Base-by-base conservation (phyloP, 53 echinoderm and acorn worm genomes). In the Echinarachnius parma region DNA sequence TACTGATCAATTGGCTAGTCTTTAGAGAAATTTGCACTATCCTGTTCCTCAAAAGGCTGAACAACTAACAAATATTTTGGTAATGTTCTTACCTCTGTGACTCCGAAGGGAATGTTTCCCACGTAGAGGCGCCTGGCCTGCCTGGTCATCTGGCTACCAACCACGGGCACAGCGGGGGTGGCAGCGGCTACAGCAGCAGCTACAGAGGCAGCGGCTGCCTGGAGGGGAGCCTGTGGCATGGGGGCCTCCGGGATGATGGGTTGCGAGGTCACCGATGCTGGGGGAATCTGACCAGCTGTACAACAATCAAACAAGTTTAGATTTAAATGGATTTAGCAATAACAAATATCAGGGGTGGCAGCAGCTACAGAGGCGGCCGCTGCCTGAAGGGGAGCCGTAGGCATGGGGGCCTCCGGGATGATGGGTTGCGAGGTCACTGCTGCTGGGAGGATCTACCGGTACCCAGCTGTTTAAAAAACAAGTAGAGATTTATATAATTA, bases 101-200 rank as follows among this genome's bases (percentile, higher is more conserved):
- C 96, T n/a, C 96, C 96, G 64, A 96, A 96, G 4, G 96, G 96
- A 60, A 96, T 96, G 77, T 96, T 96, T 22, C 96, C 96, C 3
- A 96, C 96, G 56, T 96, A 96, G 22, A 96, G 75, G 28, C 96
- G 64, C 16, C 96, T 84, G 9, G 96, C 96, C 54, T 96, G 96
- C 22, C 96, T 62, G 18, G 96, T 96, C 96, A 96, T 96, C 87
- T 96, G 96, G 79, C 88, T 96, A 68, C 91, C 96, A 28, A 96
- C 91, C 34, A 91, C 77, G 23, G 90, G 91, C 65, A 96, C 85
- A 33, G 88, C 81, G 92, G 76, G 22, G 85, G 82, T 4, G 92
- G 79, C 3, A 75, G 45, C 55, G 18, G 76, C 65, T 26, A 66
- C 80, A 9, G 69, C 60, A 8, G 77, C 69, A 39, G 86, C 62